Evolutionary conservation across 2,888 invertebrate species (phyloP).

Genomic region (Cremastinae sp.): DNA sequence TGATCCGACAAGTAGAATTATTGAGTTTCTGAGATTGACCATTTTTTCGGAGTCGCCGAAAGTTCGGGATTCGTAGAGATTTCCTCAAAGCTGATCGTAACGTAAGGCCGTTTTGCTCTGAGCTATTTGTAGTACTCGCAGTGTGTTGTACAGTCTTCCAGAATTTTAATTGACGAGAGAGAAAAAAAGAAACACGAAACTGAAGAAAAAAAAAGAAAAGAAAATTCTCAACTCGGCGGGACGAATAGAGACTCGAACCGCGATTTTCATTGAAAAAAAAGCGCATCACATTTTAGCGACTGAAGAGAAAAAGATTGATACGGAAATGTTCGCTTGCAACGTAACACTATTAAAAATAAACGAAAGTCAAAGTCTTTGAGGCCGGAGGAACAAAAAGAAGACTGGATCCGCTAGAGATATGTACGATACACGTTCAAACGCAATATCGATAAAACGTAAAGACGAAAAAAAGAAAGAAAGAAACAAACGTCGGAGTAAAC

Average conservation of each 20-base stretch:
- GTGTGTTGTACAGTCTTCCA: constrained; percentile 62
- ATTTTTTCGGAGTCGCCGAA: too few species aligned
- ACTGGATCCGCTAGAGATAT: constrained; percentile 22
- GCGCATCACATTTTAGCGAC: not conserved
- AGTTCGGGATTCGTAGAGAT: too few species aligned
- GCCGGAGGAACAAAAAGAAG: not conserved
- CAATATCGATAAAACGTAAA: too few species aligned
- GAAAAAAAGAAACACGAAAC: not conserved
- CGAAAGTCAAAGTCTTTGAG: not conserved
- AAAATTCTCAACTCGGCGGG: not conserved
- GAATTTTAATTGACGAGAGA: constrained; percentile 34
- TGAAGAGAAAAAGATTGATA: not conserved
- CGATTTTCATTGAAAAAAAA: constrained; percentile 24
- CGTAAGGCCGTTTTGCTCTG: constrained; percentile 15
- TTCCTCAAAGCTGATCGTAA: not conserved
- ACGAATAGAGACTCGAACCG: not conserved
- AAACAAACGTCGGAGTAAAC: not conserved
- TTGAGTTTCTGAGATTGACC: too few species aligned
- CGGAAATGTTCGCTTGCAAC: too few species aligned
- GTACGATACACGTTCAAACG: constrained; percentile 31
- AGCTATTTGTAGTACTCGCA: constrained; percentile 48
- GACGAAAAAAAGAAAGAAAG: constrained; percentile 17
- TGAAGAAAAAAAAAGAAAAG: not conserved
- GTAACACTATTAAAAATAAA: not conserved
- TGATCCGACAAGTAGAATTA: too few species aligned